These are phyloP conservation scores for Panthera tigris DNA, from an alignment of 2,113 vertebrate genomes.

Conservation along the genomic window DNA sequence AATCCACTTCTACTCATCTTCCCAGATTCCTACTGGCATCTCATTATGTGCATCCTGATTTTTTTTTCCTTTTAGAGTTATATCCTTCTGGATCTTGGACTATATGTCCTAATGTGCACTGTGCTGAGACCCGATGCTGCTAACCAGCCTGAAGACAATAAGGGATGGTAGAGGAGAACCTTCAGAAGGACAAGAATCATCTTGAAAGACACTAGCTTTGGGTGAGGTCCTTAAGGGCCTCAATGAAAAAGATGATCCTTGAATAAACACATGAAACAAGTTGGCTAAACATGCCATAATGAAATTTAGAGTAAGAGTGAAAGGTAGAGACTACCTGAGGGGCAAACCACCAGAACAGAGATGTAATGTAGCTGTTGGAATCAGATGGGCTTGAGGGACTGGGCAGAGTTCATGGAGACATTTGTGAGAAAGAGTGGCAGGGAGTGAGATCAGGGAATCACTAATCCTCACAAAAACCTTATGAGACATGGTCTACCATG, in stretches of 20 bases:
- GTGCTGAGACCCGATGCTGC: neutral
- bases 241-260: neutral
- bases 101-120: neutral
- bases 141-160: neutral
- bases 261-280: neutral
- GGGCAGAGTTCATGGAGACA: fast-evolving
- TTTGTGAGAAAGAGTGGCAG: neutral
- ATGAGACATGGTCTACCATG: neutral
- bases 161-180: neutral
- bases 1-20: neutral
- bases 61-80: neutral
- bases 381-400: fast-evolving
- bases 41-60: neutral
- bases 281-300: neutral
- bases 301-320: neutral
- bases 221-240: neutral
- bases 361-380: fast-evolving
- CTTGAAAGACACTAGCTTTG: neutral
- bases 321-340: neutral
- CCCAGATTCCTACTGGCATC: neutral
- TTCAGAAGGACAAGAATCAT: neutral
- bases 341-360: neutral
- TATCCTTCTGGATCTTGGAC: neutral
- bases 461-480: neutral
- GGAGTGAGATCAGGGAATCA: neutral